phyloP scores from a whole-genome alignment of 2,888 invertebrate species.

The Eulithis testata region DNA sequence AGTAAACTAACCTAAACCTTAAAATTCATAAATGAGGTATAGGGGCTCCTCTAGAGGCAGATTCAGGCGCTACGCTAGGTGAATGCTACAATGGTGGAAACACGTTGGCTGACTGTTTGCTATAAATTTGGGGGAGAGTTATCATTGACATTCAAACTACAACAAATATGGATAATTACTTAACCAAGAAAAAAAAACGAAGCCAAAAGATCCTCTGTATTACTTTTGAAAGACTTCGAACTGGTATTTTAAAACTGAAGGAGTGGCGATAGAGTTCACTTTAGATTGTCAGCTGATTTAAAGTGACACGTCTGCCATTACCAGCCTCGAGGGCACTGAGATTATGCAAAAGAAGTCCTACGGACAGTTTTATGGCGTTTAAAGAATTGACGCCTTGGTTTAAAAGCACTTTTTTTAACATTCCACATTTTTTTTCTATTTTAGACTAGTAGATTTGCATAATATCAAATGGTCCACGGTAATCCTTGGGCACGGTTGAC shows the following conservation, averaged over 20 bases:
- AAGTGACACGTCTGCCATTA: conserved; percentile 9
- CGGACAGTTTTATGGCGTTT: conserved; percentile 55
- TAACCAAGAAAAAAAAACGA: too few relatives aligned
- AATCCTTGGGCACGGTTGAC: too few relatives aligned
- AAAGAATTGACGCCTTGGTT: conserved; percentile 43
- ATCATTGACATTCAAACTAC: too few relatives aligned
- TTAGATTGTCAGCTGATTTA: conserved; percentile 3
- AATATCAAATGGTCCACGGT: too few relatives aligned
- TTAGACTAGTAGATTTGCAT: background rate
- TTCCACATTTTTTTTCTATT: background rate
- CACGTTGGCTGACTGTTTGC: too few relatives aligned
- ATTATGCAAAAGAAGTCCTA: conserved; percentile 69
- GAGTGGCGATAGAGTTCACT: background rate
- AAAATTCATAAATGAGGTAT: too few relatives aligned
- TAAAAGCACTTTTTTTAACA: conserved; percentile 24
- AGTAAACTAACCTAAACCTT: background rate
- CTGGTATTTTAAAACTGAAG: background rate
- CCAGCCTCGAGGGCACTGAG: conserved; percentile 52
- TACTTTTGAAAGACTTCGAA: background rate
- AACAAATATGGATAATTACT: too few relatives aligned
- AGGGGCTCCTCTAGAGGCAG: too few relatives aligned
- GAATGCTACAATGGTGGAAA: too few relatives aligned
- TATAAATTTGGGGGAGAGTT: too few relatives aligned
- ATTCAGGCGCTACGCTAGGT: too few relatives aligned
- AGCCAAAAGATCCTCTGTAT: too few relatives aligned